A percentile compares a stretch with the other conserved stretches of the same genome.
Conservation (phyloP, 2,888 invertebrate genomes). For the Geotrupes spiniger region DNA sequence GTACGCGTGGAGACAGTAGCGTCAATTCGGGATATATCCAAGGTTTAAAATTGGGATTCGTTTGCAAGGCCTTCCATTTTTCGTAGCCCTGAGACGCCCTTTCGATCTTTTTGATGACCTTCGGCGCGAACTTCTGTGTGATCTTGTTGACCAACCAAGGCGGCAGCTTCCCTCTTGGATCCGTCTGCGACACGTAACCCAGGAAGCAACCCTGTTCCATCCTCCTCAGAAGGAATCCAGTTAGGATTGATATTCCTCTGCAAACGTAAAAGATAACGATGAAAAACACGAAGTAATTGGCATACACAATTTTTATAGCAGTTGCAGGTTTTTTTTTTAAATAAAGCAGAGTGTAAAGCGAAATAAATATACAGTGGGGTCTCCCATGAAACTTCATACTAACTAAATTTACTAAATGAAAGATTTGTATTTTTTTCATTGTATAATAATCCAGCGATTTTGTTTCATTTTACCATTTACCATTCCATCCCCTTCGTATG, state of each 20-base stretch:
- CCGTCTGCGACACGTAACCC: constrained; percentile 86
- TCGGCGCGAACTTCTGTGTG: constrained; percentile 83
- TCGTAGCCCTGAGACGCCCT: constrained; percentile 80
- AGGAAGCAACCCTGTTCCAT: constrained; percentile 67
- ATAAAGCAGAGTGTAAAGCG: too few species aligned
- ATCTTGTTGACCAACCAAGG: constrained; percentile 87
- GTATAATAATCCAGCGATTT: too few species aligned
- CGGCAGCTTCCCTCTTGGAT: constrained; percentile 83
- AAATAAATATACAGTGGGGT: too few species aligned
- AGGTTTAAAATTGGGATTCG: constrained; percentile 75
- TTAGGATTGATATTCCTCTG: constrained; percentile 62
- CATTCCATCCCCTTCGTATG: too few species aligned
- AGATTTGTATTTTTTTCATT: too few species aligned
- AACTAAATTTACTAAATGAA: too few species aligned
- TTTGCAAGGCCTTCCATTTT: constrained; percentile 73
- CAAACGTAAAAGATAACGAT: too few species aligned
- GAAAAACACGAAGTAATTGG: too few species aligned
- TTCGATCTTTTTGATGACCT: constrained; percentile 76
- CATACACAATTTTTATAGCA: too few species aligned
- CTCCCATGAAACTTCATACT: too few species aligned
- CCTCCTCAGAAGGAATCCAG: constrained; percentile 67
- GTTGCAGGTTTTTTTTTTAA: too few species aligned
- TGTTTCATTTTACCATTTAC: too few species aligned
- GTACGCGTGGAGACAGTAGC: constrained; percentile 68
- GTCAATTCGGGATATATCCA: constrained; percentile 77